Base-by-base conservation (phyloP, 2,797 vertebrate species). In the Choloepus didactylus region DNA sequence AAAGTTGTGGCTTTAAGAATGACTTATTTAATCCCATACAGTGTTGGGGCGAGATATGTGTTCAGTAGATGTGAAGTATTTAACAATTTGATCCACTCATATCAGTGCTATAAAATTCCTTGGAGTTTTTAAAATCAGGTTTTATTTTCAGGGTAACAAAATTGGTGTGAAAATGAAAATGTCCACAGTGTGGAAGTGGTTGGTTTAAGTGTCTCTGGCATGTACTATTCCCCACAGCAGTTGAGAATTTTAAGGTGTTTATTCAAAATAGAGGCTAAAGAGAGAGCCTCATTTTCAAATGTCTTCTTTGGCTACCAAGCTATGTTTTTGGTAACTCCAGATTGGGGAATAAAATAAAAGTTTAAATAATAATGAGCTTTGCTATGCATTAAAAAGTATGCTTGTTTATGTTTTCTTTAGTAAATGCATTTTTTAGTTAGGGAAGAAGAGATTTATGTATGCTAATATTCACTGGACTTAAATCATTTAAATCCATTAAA, bases 31-130 rank as follows among this genome's bases (percentile, higher is more conserved):
- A 31, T 35, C 11, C 2, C 5, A 46, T 44, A 44, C 29, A 56
- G 44, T n/a, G 0, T 35, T 6, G 35, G 49, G 35, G 23, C 21
- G 46, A 51, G 38, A 16, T 16, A 8, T 1, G 46, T 41, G n/a
- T n/a, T 60, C 41, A 16, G 9, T 8, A 29, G 44, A 11, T 1
- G 62, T 18, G 41, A 73, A 56, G 27, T 16, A 0, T 54, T 44
- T 8, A 23, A 11, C 19, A 0, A 1, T 49, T 31, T 16, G n/a
- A 18, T 10, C 41, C 6, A 16, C 0, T 41, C 25, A 7, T 2
- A 0, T 8, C 8, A 21, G 2, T 56, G 56, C 56, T 6, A 2
- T 15, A 27, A 23, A 44, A 27, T 38, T 7, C 85, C 77, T 67
- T 0, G 46, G 3, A 21, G 3, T 41, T 67, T 49, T 27, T 35